Evolutionary conservation across 2,888 invertebrate species (phyloP), one percentile per base, ranked within the genome.

Genomic region (Resseliella maxima): DNA sequence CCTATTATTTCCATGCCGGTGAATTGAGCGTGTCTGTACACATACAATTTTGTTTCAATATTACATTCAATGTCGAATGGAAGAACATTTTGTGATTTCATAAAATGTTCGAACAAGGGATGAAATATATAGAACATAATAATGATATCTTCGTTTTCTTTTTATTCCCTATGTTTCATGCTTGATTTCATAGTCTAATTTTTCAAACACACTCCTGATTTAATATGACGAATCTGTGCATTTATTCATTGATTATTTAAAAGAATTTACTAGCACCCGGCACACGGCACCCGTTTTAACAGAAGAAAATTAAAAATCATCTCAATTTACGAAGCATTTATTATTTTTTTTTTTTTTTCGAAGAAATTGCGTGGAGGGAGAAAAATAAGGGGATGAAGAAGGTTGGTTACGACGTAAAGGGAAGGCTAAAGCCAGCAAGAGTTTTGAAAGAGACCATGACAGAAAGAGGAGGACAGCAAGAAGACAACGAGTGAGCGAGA

Each of bases 141-240:
- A 72, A 72, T 72, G 72, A 72, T 18, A 72, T 72, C 72, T 72
- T 35, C 31, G 31, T 72, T 72, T 72, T 72, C 72, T 31, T 72
- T 72, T 72, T 72, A 31, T 31, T 72, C 72, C 12, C 72, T 31
- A 31, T 35, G 72, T 35, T 72, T 2, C 72, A n/a, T n/a, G 72
- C 72, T 72, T 72, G 31, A 72, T 72, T 72, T 72, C 31, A 15
- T 72, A 31, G 12, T 72, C 18, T 15, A 35, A 72, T 72, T 72
- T 72, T 59, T n/a, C 12, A 15, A 24, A 2, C 59, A 59, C 59
- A 5, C 10, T 31, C 46, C 18, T 8, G 46, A 50, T 18, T 50
- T 3, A 31, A 31, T 35, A 59, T 35, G 27, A 8, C 72, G 59
- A 3, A n/a, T 50, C 15, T 50, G 21, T 21, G 24, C n/a, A 72